Percentiles rank a stretch among this genome's conserved stretches.
Evolutionary conservation across 2,797 vertebrate genomes (phyloP).

Genomic region (Pagetopsis macropterus): DNA sequence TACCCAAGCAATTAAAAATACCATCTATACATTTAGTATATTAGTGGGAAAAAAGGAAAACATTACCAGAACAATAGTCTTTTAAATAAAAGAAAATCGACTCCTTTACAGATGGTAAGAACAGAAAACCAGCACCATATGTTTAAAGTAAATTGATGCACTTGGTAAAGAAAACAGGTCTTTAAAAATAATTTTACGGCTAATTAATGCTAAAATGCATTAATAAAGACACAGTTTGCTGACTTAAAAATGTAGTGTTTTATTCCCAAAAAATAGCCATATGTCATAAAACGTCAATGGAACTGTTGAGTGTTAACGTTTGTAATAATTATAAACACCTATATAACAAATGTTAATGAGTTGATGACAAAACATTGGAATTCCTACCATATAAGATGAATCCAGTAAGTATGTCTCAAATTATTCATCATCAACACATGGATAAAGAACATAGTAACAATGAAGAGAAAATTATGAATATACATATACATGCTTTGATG

Average conservation of each 20-base stretch:
- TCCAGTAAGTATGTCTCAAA: not conserved
- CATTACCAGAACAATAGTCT: too few species aligned
- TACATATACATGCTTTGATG: slow-evolving; percentile 7
- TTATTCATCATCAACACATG: not conserved
- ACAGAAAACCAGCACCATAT: not conserved
- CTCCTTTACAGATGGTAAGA: not conserved
- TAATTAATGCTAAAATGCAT: not conserved
- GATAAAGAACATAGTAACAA: not conserved
- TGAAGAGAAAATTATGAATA: not conserved
- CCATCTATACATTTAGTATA: not conserved
- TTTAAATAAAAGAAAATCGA: slow-evolving; percentile 2
- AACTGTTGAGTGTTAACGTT: too few species aligned
- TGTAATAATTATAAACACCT: too few species aligned
- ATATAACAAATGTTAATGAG: not conserved
- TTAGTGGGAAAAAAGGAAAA: too few species aligned
- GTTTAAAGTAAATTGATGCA: not conserved
- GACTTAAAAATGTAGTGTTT: not conserved
- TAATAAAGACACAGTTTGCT: not conserved
- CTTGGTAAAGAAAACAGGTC: not conserved
- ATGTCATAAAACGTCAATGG: too few species aligned
- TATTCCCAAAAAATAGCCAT: too few species aligned
- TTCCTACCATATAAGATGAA: not conserved
- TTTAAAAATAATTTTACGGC: too few species aligned
- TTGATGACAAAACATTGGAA: not conserved
- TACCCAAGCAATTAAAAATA: not conserved